Base-by-base conservation (phyloP, 1,140 invertebrate genomes). In the Drosophila navojoa region DNA sequence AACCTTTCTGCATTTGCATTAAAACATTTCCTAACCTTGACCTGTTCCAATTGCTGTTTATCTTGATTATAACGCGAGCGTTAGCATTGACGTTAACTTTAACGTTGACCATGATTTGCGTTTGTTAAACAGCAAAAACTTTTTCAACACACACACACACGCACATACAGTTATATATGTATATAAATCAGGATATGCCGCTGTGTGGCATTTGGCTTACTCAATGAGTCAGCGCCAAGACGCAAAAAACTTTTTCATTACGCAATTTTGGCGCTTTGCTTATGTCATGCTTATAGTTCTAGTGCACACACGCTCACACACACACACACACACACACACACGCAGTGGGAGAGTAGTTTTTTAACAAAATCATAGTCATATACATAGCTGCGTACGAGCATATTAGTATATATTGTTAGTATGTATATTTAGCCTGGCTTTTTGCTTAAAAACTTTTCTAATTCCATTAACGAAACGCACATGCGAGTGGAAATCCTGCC, bases 401-500 rank as follows among this genome's bases (percentile, higher is more conserved):
- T 42, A 19, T 38, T 35, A 11, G 32, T n/a, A 35, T 47, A 27
- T 53, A 19, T 29, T 7, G 19, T 40, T 10, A 16, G 27, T 49
- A 29, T 47, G 22, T 29, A 35, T 72, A 59, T 54, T n/a, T 66
- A 45, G 79, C 72, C 73, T 55, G 57, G 57, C 52, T 73, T 60
- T 57, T 89, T 89, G 82, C 84, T 77, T 82, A 77, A 89, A 87
- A 87, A 87, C 70, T 87, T 87, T 87, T 87, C 84, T 87, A 87
- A 87, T 87, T 87, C 84, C 84, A 87, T 87, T 87, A 87, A 89
- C 80, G 84, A 80, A 74, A 89, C 84, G 79, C 84, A 87, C 85
- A 87, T 89, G 84, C 82, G 77, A 62, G 47, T 76, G 77, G 57
- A 42, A 73, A 55, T 69, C 52, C 50, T 50, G 29, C 57, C 55